These are phyloP conservation scores for Rhagologus leucostigma DNA, from an alignment of 2,113 vertebrate genomes.

Conservation along the genomic window DNA sequence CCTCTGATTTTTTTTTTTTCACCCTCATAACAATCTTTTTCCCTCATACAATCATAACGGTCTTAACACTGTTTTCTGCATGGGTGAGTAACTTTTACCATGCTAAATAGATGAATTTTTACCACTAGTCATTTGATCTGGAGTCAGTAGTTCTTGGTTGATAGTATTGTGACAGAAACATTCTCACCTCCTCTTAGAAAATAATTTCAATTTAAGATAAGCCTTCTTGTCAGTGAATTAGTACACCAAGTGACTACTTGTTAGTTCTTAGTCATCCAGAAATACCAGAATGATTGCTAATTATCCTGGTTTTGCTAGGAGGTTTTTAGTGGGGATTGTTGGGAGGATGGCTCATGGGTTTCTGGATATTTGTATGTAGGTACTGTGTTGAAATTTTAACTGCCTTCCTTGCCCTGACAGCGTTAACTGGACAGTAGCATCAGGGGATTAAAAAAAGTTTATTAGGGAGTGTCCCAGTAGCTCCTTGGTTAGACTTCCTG, in stretches of 20 bases:
- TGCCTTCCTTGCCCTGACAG: background rate
- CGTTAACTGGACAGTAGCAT: background rate
- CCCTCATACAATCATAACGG: background rate
- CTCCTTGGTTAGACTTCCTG: background rate
- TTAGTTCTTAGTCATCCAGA: background rate
- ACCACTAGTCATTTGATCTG: background rate
- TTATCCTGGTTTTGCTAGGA: background rate
- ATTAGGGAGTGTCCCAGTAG: background rate
- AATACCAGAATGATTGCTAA: background rate
- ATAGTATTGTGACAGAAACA: background rate
- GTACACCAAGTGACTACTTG: background rate
- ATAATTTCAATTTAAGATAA: background rate
- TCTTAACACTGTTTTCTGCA: background rate
- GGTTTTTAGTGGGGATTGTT: background rate
- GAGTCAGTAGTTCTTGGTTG: background rate
- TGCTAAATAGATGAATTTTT: background rate
- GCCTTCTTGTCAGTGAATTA: background rate
- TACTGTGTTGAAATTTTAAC: background rate
- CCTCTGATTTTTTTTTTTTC: background rate
- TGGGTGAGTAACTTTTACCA: background rate
- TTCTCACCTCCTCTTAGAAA: background rate
- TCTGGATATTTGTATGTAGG: background rate
- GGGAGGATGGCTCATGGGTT: background rate
- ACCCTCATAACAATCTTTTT: background rate
- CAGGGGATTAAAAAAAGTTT: background rate